Evolutionary conservation across 2,113 vertebrate species (phyloP).

Genomic region (Vireo altiloquus): DNA sequence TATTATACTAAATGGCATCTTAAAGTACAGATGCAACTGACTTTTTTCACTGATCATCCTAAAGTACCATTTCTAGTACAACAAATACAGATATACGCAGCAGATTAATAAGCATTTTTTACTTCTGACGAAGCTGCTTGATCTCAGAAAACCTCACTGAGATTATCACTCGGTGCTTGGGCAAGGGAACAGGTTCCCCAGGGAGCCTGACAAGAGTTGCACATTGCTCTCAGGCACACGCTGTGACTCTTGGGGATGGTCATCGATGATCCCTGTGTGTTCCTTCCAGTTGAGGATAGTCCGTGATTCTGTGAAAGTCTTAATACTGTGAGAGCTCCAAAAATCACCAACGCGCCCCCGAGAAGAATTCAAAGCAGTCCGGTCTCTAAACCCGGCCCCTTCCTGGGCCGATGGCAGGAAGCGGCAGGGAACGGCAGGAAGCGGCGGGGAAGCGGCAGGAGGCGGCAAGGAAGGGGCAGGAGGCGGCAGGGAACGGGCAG

Average conservation of each 20-base stretch:
- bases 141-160: neutral
- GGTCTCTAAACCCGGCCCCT: accelerated
- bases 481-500: neutral
- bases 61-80: neutral
- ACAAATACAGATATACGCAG: too few relatives aligned
- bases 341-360: accelerated
- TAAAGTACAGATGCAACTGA: neutral
- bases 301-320: neutral
- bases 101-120: neutral
- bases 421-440: neutral
- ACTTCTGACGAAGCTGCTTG: neutral
- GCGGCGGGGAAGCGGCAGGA: neutral
- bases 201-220: neutral
- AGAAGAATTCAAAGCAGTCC: neutral
- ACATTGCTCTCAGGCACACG: neutral
- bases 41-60: neutral
- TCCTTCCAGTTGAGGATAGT: neutral
- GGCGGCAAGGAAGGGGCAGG: too few relatives aligned
- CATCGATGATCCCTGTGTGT: neutral
- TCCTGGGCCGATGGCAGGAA: neutral
- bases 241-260: neutral
- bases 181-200: neutral
- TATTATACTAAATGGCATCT: neutral
- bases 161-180: neutral
- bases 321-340: neutral